Evolutionary conservation across 2,797 vertebrate species (phyloP), one percentile per base, ranked within the genome.

Genomic region (Gadopsis marmoratus): DNA sequence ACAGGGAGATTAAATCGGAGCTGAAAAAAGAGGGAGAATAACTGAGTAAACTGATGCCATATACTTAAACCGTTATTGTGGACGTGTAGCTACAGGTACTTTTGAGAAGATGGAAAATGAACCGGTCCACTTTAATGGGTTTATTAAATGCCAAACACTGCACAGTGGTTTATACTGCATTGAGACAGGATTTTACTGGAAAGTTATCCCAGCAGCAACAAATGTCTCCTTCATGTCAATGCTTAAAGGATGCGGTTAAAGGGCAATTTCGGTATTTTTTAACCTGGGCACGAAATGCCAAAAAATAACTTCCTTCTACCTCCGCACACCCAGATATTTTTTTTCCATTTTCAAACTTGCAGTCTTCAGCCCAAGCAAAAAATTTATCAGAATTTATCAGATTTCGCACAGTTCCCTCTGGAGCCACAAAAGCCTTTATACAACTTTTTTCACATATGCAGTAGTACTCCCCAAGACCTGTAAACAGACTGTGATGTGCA

Each of bases 121-220:
- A 78, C 10, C 0, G 1, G 19, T 43, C 31, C 50, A 56, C 62
- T 59, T 71, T 72, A 47, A 58, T 37, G 43, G 50, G 59, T 77
- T 80, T 69, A 85, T 56, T 50, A 73, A 73, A 78, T 33, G 39
- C 29, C 39, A 65, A 68, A 74, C 37, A 48, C 53, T 26, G 50
- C 54, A 47, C 13, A 19, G 55, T 10, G 29, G 45, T 45, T 62
- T 58, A 33, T 39, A 12, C 14, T 29, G 21, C 71, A 68, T 21
- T 41, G 21, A 79, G 64, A 68, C 69, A 51, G 50, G 23, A 71
- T 73, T 77, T 71, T 45, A 71, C 29, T 48, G 59, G 37, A 56
- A 81, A 75, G 51, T 53, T 61, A 76, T 79, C 26, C 37, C 2
- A 2, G 61, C 43, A 43, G 55, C 64, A 50, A 54, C 68, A 66